phyloP scores from a whole-genome alignment of 2,888 invertebrate genomes.

The Drosophila atripex region DNA sequence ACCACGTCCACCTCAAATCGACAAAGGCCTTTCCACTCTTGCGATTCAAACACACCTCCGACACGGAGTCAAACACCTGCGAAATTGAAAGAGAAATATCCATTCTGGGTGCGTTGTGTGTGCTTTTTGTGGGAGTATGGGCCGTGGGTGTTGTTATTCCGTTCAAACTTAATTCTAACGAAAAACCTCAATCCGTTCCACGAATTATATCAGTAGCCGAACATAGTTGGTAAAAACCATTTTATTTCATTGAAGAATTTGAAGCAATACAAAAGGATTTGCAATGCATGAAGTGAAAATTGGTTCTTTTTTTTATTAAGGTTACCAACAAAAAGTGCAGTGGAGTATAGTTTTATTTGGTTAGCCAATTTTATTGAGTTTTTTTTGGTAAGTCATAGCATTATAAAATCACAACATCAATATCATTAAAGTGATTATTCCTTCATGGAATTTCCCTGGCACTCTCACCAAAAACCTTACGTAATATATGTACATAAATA shows the following conservation, averaged over 20 bases:
- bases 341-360: constrained; percentile 2
- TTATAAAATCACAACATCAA: no score
- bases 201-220: constrained; percentile 16
- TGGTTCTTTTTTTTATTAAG: constrained; percentile 8
- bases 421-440: no score
- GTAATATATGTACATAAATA: no score
- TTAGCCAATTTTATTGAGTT: not conserved
- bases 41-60: constrained; percentile 40
- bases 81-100: constrained; percentile 74
- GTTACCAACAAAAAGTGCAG: constrained; percentile 1
- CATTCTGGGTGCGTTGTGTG: constrained; percentile 59
- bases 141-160: constrained; percentile 33
- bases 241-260: constrained; percentile 66
- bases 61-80: constrained; percentile 69
- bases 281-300: constrained; percentile 38
- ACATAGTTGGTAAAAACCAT: constrained; percentile 72
- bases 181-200: constrained; percentile 7
- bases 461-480: no score
- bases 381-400: no score
- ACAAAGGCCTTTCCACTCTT: constrained; percentile 39
- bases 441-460: no score
- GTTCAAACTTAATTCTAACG: constrained; percentile 59
- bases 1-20: constrained; percentile 53
- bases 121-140: constrained; percentile 1
- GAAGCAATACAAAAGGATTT: constrained; percentile 60